Evolutionary conservation across 2,888 invertebrate genomes (phyloP).

Genomic region (Anticlea derivata): DNA sequence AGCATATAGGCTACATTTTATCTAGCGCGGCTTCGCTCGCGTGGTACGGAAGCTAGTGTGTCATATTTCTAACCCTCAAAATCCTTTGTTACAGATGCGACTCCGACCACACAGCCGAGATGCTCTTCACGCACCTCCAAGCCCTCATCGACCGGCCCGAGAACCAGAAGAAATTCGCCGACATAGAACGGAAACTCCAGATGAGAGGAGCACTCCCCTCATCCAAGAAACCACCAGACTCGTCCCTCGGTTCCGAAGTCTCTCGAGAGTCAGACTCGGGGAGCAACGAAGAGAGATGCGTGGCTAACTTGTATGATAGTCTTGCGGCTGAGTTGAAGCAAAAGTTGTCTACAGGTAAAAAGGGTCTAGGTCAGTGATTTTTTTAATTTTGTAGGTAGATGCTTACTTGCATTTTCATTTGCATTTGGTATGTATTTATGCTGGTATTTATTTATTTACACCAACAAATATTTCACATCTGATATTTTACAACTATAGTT

Average conservation of each 20-base stretch:
- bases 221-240: conserved; percentile 87
- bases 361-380: conserved; percentile 73
- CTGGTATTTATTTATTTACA: too few species aligned
- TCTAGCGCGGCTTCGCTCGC: too few species aligned
- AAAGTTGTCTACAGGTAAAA: conserved; percentile 84
- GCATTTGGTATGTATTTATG: conserved; percentile 42
- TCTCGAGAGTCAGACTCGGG: conserved; percentile 89
- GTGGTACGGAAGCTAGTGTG: too few species aligned
- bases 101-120: conserved; percentile 95
- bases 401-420: conserved; percentile 33
- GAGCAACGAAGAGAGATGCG: conserved; percentile 87
- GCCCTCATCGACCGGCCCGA: conserved; percentile 91
- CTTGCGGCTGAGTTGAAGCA: conserved; percentile 94
- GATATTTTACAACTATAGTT: too few species aligned
- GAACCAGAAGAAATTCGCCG: conserved; percentile 92
- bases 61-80: neutral
- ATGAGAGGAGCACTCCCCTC: conserved; percentile 84
- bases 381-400: conserved; percentile 52
- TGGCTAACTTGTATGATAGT: conserved; percentile 94
- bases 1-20: too few species aligned
- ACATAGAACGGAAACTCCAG: conserved; percentile 87
- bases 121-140: conserved; percentile 93
- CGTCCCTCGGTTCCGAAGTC: conserved; percentile 89
- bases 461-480: too few species aligned
- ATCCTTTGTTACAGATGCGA: conserved; percentile 86